Base-by-base conservation (phyloP, 1,140 invertebrate genomes). In the Drosophila nannoptera region DNA sequence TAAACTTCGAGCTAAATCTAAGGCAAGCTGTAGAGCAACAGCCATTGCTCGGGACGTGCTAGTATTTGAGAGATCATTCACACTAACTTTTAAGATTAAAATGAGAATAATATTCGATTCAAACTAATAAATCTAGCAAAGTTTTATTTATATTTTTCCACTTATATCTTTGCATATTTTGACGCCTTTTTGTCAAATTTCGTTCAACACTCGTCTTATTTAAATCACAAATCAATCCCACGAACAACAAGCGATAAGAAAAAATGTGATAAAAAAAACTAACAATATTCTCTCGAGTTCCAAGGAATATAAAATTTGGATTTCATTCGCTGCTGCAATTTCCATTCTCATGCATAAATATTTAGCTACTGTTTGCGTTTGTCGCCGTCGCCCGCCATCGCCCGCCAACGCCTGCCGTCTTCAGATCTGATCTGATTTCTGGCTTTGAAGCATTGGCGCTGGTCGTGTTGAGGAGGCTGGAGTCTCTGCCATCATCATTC, bases 291-390 rank as follows among this genome's bases (percentile, higher is more conserved):
- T 16, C 58, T 66, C 61, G 58, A 78, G 60, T 76, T 83, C 52
- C 43, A 52, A 43, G 62, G 46, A 80, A 80, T 73, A 56, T 61
- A 61, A 73, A 70, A 64, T 67, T 65, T 63, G 64, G 65, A 65
- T 78, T 67, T 65, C 56, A 66, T 66, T 78, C 54, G 70, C 70
- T 71, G 43, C 58, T 67, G 50, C 46, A 68, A 64, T 76, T 78
- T 76, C 66, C 58, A 64, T 67, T 63, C 62, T 70, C 78, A 75
- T 75, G 54, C 68, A 82, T 82, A 82, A 82, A 82, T 82, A 83
- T 82, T 82, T 78, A 69, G 78, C 58, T 74, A 67, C 36, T 43
- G 48, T 54, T 65, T 40, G 38, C 48, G 31, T 53, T 49, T 46
- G 40, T 60, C 48, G 54, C 16, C 22, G 22, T 22, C 22, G 22